phyloP scores from a whole-genome alignment of 2,888 invertebrate species.

The Mongoloraphidia duomilia region DNA sequence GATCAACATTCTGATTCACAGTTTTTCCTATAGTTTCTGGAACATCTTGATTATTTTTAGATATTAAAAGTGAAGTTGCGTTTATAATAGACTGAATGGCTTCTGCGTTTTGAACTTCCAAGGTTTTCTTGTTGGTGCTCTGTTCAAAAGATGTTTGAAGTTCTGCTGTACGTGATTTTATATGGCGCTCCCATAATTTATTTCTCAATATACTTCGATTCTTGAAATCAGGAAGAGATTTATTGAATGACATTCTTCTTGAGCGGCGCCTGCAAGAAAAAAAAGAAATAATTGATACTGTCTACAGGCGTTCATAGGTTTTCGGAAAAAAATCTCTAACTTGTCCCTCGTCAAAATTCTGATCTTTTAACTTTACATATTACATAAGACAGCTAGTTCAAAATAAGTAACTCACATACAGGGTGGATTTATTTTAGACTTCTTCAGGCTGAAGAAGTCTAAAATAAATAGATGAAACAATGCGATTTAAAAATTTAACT shows the following conservation, averaged over 20 bases:
- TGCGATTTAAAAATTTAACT: too few species aligned
- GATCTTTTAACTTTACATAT: too few species aligned
- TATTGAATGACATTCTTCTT: constrained; percentile 4
- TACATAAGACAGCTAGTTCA: too few species aligned
- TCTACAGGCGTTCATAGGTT: neutral
- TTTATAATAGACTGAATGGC: constrained; percentile 17
- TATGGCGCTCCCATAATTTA: neutral
- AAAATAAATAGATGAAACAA: too few species aligned
- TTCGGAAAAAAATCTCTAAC: too few species aligned
- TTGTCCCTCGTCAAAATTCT: too few species aligned
- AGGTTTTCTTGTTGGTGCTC: constrained; percentile 2
- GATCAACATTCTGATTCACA: neutral
- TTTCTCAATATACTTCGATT: neutral
- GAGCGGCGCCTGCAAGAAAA: neutral
- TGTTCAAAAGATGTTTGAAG: constrained; percentile 1
- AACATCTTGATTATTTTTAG: neutral
- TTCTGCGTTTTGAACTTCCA: constrained; percentile 18
- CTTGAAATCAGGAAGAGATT: constrained; percentile 6
- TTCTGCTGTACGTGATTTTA: constrained; percentile 1
- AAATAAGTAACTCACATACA: too few species aligned
- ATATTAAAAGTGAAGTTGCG: constrained; percentile 4
- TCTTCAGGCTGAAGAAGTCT: too few species aligned
- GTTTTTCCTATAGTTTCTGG: neutral
- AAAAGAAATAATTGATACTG: too few species aligned
- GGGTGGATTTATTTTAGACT: too few species aligned